Evolutionary conservation across 2,888 invertebrate species (phyloP).

Genomic region (Eupithecia tripunctaria): DNA sequence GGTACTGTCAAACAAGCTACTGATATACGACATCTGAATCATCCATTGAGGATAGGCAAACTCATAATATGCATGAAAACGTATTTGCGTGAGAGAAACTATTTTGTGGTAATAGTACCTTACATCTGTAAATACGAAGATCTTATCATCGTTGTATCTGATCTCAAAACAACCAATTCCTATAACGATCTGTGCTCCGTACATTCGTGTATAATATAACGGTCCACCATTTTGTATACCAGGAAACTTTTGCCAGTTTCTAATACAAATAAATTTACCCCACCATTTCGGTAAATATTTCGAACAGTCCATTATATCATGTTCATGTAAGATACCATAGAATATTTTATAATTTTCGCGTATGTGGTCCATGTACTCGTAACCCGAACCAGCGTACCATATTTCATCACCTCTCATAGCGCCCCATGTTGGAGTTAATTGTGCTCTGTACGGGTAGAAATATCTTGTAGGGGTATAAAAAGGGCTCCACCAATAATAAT

Average conservation of each 20-base stretch:
- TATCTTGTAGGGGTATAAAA: conserved; percentile 18
- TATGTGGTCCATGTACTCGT: conserved; percentile 53
- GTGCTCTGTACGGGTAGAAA: conserved; percentile 49
- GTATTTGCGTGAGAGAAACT: background rate
- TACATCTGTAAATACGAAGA: conserved; percentile 64
- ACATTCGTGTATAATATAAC: conserved; percentile 27
- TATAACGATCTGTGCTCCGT: conserved; percentile 28
- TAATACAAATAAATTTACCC: conserved; percentile 68
- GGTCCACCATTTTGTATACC: conserved; percentile 63
- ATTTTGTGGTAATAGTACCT: conserved; percentile 54
- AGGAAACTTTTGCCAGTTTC: conserved; percentile 45
- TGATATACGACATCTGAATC: background rate
- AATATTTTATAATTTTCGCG: conserved; percentile 63
- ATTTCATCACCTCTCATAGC: conserved; percentile 17
- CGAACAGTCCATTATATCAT: conserved; percentile 54
- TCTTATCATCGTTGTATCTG: conserved; percentile 63
- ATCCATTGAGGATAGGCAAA: conserved; percentile 7
- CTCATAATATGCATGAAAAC: background rate
- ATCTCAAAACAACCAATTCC: conserved; percentile 68
- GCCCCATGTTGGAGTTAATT: conserved; percentile 18
- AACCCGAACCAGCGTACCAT: conserved; percentile 59
- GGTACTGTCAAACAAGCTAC: background rate
- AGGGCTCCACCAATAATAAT: background rate
- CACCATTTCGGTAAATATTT: conserved; percentile 64
- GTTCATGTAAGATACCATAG: conserved; percentile 25